Conservation (phyloP, 1,140 invertebrate genomes). For the Sarcophaga bullata region DNA sequence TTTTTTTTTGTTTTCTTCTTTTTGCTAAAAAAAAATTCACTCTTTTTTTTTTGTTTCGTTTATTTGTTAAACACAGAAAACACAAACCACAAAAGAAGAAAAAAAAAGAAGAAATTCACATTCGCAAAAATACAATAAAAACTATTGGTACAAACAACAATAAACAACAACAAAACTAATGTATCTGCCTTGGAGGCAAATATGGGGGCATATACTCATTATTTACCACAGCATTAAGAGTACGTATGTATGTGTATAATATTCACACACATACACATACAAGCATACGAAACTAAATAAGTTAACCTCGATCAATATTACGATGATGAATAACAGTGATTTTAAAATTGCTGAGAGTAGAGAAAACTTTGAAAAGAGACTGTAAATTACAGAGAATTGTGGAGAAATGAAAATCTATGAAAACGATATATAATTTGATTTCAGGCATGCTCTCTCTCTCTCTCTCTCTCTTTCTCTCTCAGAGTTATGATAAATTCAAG, state of each 20-base stretch:
- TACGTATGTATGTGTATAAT: not conserved
- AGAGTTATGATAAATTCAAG: no score
- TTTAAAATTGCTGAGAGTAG: not conserved
- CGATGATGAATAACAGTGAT: conserved; percentile 3
- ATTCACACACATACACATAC: not conserved
- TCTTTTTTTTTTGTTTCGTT: not conserved
- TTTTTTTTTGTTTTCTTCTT: not conserved
- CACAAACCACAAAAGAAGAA: not conserved
- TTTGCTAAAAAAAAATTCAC: not conserved
- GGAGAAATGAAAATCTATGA: no score
- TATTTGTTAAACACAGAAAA: not conserved
- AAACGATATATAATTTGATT: no score
- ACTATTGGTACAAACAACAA: not conserved
- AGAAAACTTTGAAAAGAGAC: not conserved
- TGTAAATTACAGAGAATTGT: no score
- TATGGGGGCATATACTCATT: conserved; percentile 27
- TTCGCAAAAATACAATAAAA: not conserved
- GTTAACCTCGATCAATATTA: not conserved
- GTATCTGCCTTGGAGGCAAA: conserved; percentile 30
- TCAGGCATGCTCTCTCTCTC: no score
- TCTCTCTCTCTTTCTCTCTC: no score
- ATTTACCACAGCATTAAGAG: not conserved
- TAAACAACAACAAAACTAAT: not conserved
- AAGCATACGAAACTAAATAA: not conserved
- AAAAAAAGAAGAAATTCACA: not conserved